A percentile compares a stretch with the other conserved stretches of the same genome.
phyloP scores from a whole-genome alignment of 2,888 invertebrate species.

The Chrysolina americana region DNA sequence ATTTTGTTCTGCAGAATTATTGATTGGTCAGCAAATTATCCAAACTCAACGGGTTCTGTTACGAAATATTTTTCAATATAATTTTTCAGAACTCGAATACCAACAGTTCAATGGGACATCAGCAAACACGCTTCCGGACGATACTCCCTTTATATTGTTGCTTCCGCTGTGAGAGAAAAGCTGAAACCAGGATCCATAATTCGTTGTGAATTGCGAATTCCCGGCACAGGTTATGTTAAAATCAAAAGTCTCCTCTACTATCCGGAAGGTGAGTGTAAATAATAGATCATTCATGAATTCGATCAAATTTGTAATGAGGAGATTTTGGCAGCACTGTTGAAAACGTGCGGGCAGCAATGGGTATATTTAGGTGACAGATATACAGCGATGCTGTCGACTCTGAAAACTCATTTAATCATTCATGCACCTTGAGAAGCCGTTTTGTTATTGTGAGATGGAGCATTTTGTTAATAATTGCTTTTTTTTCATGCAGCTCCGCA shows the following conservation, averaged over 20 bases:
- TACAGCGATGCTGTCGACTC: too few relatives aligned
- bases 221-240: slow-evolving; percentile 68
- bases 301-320: too few relatives aligned
- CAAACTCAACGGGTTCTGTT: background rate
- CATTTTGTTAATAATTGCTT: background rate
- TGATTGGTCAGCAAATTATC: too few relatives aligned
- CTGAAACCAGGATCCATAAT: slow-evolving; percentile 65
- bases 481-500: slow-evolving; percentile 6
- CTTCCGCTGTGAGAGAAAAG: slow-evolving; percentile 58
- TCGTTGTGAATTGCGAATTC: slow-evolving; percentile 67
- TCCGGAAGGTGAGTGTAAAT: slow-evolving; percentile 56
- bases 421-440: too few relatives aligned
- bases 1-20: too few relatives aligned
- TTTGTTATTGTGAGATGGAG: too few relatives aligned
- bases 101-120: slow-evolving; percentile 65
- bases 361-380: too few relatives aligned
- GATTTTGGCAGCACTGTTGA: too few relatives aligned
- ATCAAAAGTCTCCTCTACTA: slow-evolving; percentile 66
- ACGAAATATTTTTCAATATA: background rate
- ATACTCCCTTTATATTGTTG: slow-evolving; percentile 62
- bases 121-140: slow-evolving; percentile 60
- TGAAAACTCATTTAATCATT: too few relatives aligned
- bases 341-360: too few relatives aligned
- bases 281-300: too few relatives aligned
- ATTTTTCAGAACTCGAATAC: slow-evolving; percentile 60